Conservation (phyloP, 2,888 invertebrate species). For the Parnassius mnemosyne region DNA sequence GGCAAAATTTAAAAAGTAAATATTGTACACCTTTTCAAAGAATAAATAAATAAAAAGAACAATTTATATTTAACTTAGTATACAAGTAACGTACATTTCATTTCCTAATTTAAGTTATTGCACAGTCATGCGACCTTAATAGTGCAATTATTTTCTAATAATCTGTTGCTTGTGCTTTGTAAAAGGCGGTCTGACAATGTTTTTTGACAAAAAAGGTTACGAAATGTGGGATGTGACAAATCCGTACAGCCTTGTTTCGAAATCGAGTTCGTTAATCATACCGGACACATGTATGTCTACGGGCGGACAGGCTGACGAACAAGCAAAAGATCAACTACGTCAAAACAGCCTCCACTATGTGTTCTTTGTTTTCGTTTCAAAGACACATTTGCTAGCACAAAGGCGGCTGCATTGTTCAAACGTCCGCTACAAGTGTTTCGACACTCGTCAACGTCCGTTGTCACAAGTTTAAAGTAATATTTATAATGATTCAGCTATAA, state of each 20-base stretch:
- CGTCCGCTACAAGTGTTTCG: slow-evolving; percentile 62
- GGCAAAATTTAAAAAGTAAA: background rate
- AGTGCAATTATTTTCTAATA: slow-evolving; percentile 22
- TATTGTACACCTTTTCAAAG: background rate
- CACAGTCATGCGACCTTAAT: slow-evolving; percentile 14
- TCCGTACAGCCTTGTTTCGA: background rate
- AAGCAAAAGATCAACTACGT: slow-evolving; percentile 62
- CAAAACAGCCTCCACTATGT: slow-evolving; percentile 61
- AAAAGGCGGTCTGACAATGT: background rate
- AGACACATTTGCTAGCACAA: slow-evolving; percentile 57
- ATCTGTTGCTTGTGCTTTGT: slow-evolving; percentile 14
- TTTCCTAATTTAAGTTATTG: slow-evolving; percentile 7
- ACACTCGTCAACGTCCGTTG: slow-evolving; percentile 66
- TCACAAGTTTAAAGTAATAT: slow-evolving; percentile 62
- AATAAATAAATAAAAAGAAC: no score
- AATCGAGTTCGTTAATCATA: slow-evolving; percentile 62
- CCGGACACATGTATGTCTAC: slow-evolving; percentile 37
- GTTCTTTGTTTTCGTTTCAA: slow-evolving; percentile 62
- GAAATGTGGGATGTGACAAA: slow-evolving; percentile 16
- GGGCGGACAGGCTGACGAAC: slow-evolving; percentile 53
- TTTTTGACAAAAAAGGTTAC: slow-evolving; percentile 9
- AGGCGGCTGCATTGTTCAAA: slow-evolving; percentile 58
- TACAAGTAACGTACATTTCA: background rate
- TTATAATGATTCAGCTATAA: slow-evolving; percentile 33
- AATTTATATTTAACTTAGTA: slow-evolving; percentile 3